Conservation (phyloP, 2,113 vertebrate species). For the Peromyscus leucopus region DNA sequence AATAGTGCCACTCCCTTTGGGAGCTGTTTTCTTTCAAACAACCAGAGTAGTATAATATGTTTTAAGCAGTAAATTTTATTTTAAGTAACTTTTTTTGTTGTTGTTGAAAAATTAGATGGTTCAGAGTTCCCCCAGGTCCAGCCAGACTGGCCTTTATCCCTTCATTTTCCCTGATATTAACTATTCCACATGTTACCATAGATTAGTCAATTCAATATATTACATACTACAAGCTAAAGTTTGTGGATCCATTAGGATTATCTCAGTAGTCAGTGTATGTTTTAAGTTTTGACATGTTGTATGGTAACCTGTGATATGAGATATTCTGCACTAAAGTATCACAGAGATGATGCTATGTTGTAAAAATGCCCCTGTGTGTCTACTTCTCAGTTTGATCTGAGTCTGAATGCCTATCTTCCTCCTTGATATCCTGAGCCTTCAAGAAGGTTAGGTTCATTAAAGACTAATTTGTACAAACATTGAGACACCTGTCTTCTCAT, state of each 20-base stretch:
- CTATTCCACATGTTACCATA: not conserved
- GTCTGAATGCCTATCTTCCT: not conserved
- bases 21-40: not conserved
- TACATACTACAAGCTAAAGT: not conserved
- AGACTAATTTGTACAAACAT: not conserved
- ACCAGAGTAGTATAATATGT: not conserved
- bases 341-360: not conserved
- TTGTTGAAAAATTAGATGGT: not conserved
- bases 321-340: not conserved
- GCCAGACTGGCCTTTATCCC: rapidly evolving
- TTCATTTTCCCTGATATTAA: not conserved
- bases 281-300: not conserved
- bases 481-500: not conserved
- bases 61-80: not conserved
- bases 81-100: not conserved
- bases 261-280: not conserved
- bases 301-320: not conserved
- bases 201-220: not conserved
- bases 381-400: not conserved
- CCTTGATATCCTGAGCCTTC: not conserved
- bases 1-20: too few relatives aligned
- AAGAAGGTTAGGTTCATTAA: slow-evolving; percentile 2
- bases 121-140: not conserved
- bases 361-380: not conserved
- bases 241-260: not conserved